A percentile compares a stretch with the other conserved stretches of the same genome.
These are phyloP conservation scores for Enteromius radiatus DNA, from an alignment of 2,797 vertebrate genomes.

Conservation along the genomic window DNA sequence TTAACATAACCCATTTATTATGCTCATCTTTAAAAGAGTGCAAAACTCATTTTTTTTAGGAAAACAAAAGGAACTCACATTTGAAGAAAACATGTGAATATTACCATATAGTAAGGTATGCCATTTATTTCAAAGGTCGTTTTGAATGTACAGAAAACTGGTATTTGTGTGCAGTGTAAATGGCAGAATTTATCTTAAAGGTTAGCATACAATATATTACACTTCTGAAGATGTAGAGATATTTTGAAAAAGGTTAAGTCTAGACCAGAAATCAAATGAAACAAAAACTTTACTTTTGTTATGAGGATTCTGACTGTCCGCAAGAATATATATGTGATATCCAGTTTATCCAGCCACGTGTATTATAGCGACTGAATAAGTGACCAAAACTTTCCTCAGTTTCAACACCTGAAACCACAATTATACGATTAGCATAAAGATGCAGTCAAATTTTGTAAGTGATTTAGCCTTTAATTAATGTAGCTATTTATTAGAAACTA, in stretches of 20 bases:
- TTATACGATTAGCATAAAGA: not conserved
- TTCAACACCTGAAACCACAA: slow-evolving; percentile 7
- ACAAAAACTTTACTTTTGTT: slow-evolving; percentile 9
- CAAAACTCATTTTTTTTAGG: slow-evolving; percentile 25
- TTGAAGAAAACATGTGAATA: slow-evolving; percentile 38
- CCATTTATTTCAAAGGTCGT: slow-evolving; percentile 75
- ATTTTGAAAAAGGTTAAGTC: slow-evolving; percentile 71
- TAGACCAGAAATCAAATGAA: slow-evolving; percentile 50
- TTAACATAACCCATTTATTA: not conserved
- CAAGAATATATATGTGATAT: not conserved
- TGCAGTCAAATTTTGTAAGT: not conserved
- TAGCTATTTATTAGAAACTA: too few species aligned
- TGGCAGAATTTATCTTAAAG: slow-evolving; percentile 72
- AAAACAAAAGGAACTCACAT: slow-evolving; percentile 32
- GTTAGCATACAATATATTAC: slow-evolving; percentile 67
- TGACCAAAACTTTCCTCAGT: not conserved
- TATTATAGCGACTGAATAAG: not conserved
- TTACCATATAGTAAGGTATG: slow-evolving; percentile 32
- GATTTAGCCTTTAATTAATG: not conserved
- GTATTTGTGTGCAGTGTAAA: slow-evolving; percentile 56
- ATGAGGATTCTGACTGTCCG: not conserved
- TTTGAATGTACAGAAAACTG: slow-evolving; percentile 57
- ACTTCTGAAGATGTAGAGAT: slow-evolving; percentile 48
- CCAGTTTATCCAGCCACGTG: not conserved
- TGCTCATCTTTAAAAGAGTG: not conserved